Evolutionary conservation across 2,888 invertebrate species (phyloP), one percentile per base, ranked within the genome.

Genomic region (Drosophila yooni): DNA sequence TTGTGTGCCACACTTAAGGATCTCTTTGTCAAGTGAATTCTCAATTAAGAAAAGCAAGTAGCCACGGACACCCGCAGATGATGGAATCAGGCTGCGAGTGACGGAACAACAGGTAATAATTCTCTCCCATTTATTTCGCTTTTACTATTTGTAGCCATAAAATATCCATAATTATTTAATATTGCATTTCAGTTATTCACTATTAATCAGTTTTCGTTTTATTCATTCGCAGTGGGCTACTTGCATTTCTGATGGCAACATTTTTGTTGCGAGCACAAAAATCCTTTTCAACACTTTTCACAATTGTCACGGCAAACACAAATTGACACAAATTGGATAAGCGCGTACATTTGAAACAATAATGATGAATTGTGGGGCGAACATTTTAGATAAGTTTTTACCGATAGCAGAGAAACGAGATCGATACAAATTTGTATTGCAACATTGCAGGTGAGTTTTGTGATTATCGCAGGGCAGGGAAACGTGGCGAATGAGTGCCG

Each of bases 1-100:
- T 94, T 97, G 82, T 97, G 97, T 94, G 96, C 97, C 77, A 96
- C 97, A 53, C 94, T 97, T 61, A 97, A 97, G 93, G 97, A 97
- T 93, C 95, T 97, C 60, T 97, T 97, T 92, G 97, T 97, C 91
- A 97, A 97, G 95, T 96, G 95, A 88, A 76, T 79, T 46, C 66
- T 65, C 76, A 74, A 57, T 21, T 21, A 70, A 65, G 65, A 74
- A 76, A 71, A 65, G 76, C 82, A 87, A 87, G 88, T 83, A 87
- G 60, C 33, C 65, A 38, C 65, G 34, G 51, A 15, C 34, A 25
- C 4, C 15, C 11, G 2, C 6, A 11, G 33, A 56, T 48, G 8
- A 13, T 27, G 11, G 21, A 36, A 57, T 43, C 25, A 36, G 10
- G 34, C 13, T 8, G 40, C 40, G 53, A 27, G 33, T n/a, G 38